Percentiles rank a stretch among this genome's conserved stretches.
Conservation (phyloP, 1,140 invertebrate species). For the Leptopilina clavipes region DNA sequence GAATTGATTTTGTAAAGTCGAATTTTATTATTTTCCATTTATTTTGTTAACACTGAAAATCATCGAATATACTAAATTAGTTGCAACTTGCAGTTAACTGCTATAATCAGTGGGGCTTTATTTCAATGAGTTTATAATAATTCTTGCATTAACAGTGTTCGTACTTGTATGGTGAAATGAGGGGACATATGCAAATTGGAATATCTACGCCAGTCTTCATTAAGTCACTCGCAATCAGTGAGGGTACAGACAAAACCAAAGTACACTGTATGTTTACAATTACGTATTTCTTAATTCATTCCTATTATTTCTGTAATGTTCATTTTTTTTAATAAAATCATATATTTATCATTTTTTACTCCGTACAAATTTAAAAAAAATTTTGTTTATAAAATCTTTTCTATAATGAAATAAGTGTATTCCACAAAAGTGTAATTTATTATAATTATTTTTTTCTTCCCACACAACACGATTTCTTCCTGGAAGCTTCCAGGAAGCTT, state of each 20-base stretch:
- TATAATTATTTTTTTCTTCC: too few species aligned
- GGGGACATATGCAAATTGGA: constrained; percentile 58
- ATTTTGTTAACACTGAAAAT: too few species aligned
- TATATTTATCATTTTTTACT: too few species aligned
- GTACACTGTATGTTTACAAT: background rate
- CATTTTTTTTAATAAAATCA: too few species aligned
- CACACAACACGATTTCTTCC: too few species aligned
- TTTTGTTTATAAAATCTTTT: too few species aligned
- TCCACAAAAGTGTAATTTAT: too few species aligned
- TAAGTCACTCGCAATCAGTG: constrained; percentile 57
- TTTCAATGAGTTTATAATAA: constrained; percentile 58
- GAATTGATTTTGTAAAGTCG: too few species aligned
- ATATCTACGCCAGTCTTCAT: constrained; percentile 56
- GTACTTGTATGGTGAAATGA: constrained; percentile 48
- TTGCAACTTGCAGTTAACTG: constrained; percentile 37
- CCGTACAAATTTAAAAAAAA: too few species aligned
- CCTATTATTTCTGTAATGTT: constrained; percentile 32
- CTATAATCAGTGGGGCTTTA: background rate
- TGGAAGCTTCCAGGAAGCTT: too few species aligned
- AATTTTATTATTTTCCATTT: too few species aligned
- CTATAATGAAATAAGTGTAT: too few species aligned
- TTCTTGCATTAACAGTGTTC: constrained; percentile 47
- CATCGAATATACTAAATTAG: constrained; percentile 27
- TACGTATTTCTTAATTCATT: constrained; percentile 11
- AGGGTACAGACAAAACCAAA: constrained; percentile 8